Evolutionary conservation across 2,797 vertebrate genomes (phyloP), one percentile per base, ranked within the genome.

Genomic region (Pyrocephalus nanus): DNA sequence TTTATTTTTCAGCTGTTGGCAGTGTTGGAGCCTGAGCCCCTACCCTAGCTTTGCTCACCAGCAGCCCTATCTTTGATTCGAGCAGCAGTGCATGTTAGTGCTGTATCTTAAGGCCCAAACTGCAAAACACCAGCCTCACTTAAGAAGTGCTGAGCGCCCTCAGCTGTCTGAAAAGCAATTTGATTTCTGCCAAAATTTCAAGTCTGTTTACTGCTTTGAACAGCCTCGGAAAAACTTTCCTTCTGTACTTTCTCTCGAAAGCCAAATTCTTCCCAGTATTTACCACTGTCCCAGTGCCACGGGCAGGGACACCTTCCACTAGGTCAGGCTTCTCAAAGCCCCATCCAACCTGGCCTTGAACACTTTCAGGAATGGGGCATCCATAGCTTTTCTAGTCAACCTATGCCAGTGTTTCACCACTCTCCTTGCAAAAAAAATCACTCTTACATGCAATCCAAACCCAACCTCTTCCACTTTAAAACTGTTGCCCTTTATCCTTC

Each of bases 61-160:
- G 53, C 36, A 71, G 62, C 15, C 9, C 34, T 43, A 6, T 14
- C 12, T 81, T 43, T 53, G n/a, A 64, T 48, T 72, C 6, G 26
- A 72, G 27, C 45, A 51, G 22, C 50, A 14, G 42, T 9, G 23
- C 55, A 32, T 61, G 91, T 86, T 3, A 71, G 53, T 5, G 21
- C 5, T 38, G 22, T 1, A 40, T 43, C 22, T 71, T 42, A 69
- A 65, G 58, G 42, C 27, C 27, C 65, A 64, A 76, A 64, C 47
- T 43, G 40, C 29, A 45, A 45, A 86, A n/a, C 4, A 12, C 36
- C 47, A 51, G 1, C 21, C 6, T 75, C 54, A 45, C 11, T 51
- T 20, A 15, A 29, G 32, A 76, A 84, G 85, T 14, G 20, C 70
- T 53, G 69, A 91, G 89, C 91, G 76, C 93, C 96, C 95, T 88